Evolutionary conservation across 2,888 invertebrate species (phyloP).

Genomic region (Subacronicta megacephala): DNA sequence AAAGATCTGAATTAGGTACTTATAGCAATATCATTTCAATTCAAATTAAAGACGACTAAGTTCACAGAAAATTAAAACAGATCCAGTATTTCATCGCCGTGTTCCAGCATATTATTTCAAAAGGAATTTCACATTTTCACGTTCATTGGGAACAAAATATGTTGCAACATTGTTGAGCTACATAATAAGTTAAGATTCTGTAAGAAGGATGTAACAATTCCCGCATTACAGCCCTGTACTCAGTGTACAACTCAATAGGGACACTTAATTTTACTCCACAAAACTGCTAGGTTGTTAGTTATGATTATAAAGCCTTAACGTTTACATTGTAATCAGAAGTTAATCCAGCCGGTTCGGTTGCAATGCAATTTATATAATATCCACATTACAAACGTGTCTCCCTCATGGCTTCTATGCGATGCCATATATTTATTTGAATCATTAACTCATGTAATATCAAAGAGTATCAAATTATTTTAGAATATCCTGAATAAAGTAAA

Average conservation of each 20-base stretch:
- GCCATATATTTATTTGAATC: not conserved
- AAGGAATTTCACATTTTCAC: constrained; percentile 49
- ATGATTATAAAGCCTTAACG: constrained; percentile 45
- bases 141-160: constrained; percentile 47
- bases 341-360: constrained; percentile 35
- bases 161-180: constrained; percentile 42
- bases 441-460: too few relatives aligned
- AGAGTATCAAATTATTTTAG: not conserved
- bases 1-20: too few relatives aligned
- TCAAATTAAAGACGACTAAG: constrained; percentile 5
- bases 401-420: not conserved
- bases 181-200: constrained; percentile 42
- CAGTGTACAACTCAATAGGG: constrained; percentile 45
- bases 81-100: constrained; percentile 20
- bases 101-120: constrained; percentile 29
- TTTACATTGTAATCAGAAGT: constrained; percentile 48
- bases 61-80: constrained; percentile 32
- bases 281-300: constrained; percentile 44
- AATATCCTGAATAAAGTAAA: not conserved
- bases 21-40: too few relatives aligned
- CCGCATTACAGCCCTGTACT: constrained; percentile 13
- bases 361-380: constrained; percentile 32
- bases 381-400: constrained; percentile 32
- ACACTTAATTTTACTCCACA: constrained; percentile 49
- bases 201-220: constrained; percentile 43